phyloP scores from a whole-genome alignment of 2,113 vertebrate genomes.

The Dromas ardeola region DNA sequence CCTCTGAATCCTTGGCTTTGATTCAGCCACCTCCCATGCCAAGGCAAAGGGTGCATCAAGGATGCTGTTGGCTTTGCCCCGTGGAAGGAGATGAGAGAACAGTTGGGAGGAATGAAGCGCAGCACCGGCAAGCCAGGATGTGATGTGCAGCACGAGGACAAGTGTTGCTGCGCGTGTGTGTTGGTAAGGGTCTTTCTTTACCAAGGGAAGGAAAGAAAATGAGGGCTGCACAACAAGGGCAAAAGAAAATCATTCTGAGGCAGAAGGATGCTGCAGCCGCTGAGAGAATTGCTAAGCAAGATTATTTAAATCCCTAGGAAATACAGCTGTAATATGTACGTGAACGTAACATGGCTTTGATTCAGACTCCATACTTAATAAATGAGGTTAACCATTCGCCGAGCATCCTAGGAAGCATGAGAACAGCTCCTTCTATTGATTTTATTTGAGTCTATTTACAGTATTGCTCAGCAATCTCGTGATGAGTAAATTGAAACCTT shows the following conservation, averaged over 20 bases:
- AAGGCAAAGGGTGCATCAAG: background rate
- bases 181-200: background rate
- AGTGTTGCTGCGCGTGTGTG: background rate
- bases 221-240: background rate
- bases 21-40: background rate
- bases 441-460: constrained; percentile 4
- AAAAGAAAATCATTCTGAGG: background rate
- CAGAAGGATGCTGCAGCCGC: background rate
- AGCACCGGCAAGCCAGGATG: background rate
- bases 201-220: background rate
- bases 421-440: background rate
- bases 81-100: background rate
- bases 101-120: background rate
- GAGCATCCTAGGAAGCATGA: background rate
- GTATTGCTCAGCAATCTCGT: constrained; percentile 9
- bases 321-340: background rate
- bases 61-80: fast-evolving
- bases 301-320: constrained; percentile 20
- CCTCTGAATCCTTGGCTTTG: background rate
- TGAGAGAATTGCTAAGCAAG: background rate
- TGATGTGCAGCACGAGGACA: background rate
- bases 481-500: constrained; percentile 69
- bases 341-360: background rate
- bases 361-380: background rate
- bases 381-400: background rate